Evolutionary conservation across 2,797 vertebrate species (phyloP).

Genomic region (Pygocentrus nattereri): DNA sequence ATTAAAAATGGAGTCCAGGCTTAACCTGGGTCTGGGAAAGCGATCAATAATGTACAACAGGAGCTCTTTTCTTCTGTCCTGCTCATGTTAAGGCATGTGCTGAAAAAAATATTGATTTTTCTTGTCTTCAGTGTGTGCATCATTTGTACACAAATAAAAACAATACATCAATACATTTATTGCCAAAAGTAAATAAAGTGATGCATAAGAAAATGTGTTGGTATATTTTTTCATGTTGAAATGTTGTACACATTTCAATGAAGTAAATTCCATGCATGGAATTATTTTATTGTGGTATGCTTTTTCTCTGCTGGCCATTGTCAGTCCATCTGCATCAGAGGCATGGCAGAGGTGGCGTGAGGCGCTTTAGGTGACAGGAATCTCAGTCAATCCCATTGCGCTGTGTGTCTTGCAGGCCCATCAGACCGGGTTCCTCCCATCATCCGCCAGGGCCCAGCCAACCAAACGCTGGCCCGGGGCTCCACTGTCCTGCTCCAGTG

Average conservation of each 20-base stretch:
- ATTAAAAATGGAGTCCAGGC: background rate
- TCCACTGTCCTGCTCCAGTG: conserved; percentile 84
- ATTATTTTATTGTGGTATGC: background rate
- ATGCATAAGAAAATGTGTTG: background rate
- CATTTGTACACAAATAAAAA: background rate
- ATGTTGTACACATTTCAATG: background rate
- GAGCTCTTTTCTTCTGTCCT: background rate
- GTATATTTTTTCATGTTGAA: background rate
- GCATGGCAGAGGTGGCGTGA: conserved; percentile 1
- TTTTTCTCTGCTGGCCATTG: conserved; percentile 1
- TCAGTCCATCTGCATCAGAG: conserved; percentile 7
- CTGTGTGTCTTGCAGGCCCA: conserved; percentile 69
- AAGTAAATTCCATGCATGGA: background rate
- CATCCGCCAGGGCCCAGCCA: conserved; percentile 87
- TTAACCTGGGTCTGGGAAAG: background rate
- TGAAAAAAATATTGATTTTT: background rate
- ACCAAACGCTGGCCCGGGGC: conserved; percentile 84
- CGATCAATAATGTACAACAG: background rate
- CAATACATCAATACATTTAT: background rate
- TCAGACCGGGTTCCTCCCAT: conserved; percentile 78
- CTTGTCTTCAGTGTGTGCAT: background rate
- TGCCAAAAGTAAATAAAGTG: background rate
- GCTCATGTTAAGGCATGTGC: background rate
- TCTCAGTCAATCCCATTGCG: background rate
- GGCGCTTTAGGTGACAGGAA: conserved; percentile 20